Percentiles rank a stretch among this genome's conserved stretches.
Conservation (phyloP, 2,888 invertebrate genomes). For the Caradrina clavipalpis region DNA sequence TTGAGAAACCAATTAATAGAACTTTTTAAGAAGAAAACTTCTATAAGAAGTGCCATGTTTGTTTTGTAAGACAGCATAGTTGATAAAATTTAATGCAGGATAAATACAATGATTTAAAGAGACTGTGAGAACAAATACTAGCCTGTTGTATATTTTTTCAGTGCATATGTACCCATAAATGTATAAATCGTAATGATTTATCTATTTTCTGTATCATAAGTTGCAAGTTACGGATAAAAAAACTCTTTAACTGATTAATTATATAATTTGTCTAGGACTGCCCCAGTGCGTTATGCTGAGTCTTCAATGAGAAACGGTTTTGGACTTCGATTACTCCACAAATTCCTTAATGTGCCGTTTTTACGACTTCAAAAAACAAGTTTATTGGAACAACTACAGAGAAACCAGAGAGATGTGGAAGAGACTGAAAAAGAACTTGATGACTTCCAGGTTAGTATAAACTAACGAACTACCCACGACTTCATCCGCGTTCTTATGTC, state of each 20-base stretch:
- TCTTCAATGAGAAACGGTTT: constrained; percentile 99
- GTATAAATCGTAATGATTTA: too few relatives aligned
- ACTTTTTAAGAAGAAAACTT: too few relatives aligned
- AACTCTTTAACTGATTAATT: not conserved
- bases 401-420: constrained; percentile 95
- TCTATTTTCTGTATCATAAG: too few relatives aligned
- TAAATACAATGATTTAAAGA: too few relatives aligned
- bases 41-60: too few relatives aligned
- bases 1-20: too few relatives aligned
- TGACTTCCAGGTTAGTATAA: constrained; percentile 91
- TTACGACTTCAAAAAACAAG: constrained; percentile 97
- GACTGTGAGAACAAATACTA: too few relatives aligned
- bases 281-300: constrained; percentile 96
- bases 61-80: too few relatives aligned
- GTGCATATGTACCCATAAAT: not conserved
- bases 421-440: constrained; percentile 94
- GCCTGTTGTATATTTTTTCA: not conserved
- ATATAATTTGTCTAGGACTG: constrained; percentile 79
- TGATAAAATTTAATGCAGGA: too few relatives aligned
- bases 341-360: constrained; percentile 98
- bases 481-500: too few relatives aligned
- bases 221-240: not conserved
- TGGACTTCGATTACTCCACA: constrained; percentile 97
- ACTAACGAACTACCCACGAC: too few relatives aligned
- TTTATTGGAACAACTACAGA: constrained; percentile 95